These are phyloP conservation scores for Ctenomys sociabilis DNA, from an alignment of 2,113 vertebrate species.

Conservation along the genomic window DNA sequence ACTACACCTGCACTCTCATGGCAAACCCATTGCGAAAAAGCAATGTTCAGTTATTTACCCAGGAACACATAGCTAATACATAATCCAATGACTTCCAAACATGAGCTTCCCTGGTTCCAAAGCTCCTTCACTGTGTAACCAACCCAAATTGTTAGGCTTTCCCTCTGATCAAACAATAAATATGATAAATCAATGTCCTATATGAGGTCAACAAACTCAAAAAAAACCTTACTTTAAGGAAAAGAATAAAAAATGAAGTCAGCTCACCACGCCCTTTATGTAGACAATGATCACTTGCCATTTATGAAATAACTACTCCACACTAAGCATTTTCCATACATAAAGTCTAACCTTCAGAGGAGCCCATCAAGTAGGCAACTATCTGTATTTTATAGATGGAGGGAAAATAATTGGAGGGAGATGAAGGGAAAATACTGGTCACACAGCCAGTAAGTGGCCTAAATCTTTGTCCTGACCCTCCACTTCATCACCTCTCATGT, in stretches of 20 bases:
- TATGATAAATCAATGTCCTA: conserved; percentile 23
- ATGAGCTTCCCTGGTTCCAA: not conserved
- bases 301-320: conserved; percentile 40
- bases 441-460: not conserved
- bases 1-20: too few relatives aligned
- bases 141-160: not conserved
- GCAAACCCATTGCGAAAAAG: too few relatives aligned
- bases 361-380: conserved; percentile 34
- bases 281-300: conserved; percentile 47
- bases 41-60: conserved; percentile 16
- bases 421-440: not conserved
- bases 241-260: conserved; percentile 16
- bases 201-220: conserved; percentile 45
- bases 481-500: not conserved
- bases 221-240: not conserved
- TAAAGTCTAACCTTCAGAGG: conserved; percentile 24
- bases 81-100: not conserved
- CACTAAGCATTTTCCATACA: not conserved
- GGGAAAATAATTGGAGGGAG: not conserved
- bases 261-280: conserved; percentile 45
- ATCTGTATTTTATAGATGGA: conserved; percentile 26
- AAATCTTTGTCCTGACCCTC: not conserved
- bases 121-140: not conserved
- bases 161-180: not conserved
- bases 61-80: not conserved